phyloP scores from a whole-genome alignment of 2,888 invertebrate species.

The Oscheius sp. region DNA sequence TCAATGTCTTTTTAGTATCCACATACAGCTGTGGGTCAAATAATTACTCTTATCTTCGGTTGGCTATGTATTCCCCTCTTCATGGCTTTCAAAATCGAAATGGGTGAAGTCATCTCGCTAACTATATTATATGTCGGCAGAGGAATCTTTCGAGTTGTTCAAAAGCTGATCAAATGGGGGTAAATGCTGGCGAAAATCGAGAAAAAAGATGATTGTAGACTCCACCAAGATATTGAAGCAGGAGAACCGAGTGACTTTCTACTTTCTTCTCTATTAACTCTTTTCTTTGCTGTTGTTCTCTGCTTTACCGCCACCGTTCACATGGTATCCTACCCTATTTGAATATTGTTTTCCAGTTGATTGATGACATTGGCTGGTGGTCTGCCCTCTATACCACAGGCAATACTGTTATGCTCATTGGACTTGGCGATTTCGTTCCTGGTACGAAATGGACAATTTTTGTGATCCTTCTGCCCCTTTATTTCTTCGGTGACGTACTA shows the following conservation, averaged over 20 bases:
- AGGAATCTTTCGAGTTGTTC: not conserved
- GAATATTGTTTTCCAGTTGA: slow-evolving; percentile 6
- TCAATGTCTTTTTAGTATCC: slow-evolving; percentile 32
- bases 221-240: slow-evolving; percentile 2
- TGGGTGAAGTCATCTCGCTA: slow-evolving; percentile 10
- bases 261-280: slow-evolving; percentile 15
- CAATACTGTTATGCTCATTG: slow-evolving; percentile 19
- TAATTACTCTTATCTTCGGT: slow-evolving; percentile 9
- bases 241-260: slow-evolving; percentile 13
- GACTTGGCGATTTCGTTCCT: slow-evolving; percentile 25
- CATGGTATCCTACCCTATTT: not conserved
- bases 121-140: slow-evolving; percentile 1
- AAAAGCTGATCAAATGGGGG: not conserved
- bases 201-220: not conserved
- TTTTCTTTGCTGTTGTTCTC: slow-evolving; percentile 13
- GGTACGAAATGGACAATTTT: slow-evolving; percentile 19
- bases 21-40: slow-evolving; percentile 11
- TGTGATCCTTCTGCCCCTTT: slow-evolving; percentile 18
- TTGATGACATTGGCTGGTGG: slow-evolving; percentile 23
- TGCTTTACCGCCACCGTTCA: slow-evolving; percentile 17
- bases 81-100: slow-evolving; percentile 33
- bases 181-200: not conserved
- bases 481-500: slow-evolving; percentile 29
- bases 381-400: slow-evolving; percentile 17
- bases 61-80: slow-evolving; percentile 23